Evolutionary conservation across 2,113 vertebrate genomes (phyloP).

Genomic region (Eudyptes chrysolophus): DNA sequence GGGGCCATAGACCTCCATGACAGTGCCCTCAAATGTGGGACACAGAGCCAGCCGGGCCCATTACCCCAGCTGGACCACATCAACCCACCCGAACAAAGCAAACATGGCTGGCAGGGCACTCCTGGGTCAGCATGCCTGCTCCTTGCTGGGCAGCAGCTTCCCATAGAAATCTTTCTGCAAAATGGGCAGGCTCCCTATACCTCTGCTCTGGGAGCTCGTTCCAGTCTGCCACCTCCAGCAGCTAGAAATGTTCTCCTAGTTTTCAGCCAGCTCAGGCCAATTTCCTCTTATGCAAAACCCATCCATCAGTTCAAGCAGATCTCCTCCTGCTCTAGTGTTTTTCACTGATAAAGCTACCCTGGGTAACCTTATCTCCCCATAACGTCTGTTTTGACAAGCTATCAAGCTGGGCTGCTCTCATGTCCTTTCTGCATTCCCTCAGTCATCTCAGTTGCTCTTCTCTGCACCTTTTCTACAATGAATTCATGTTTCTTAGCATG

Average conservation of each 20-base stretch:
- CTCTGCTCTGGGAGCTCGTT: not conserved
- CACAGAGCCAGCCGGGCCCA: not conserved
- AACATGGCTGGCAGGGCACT: accelerated
- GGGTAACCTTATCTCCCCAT: not conserved
- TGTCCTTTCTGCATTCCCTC: not conserved
- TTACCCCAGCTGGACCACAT: not conserved
- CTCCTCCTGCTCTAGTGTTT: not conserved
- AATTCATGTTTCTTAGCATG: not conserved
- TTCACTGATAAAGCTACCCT: not conserved
- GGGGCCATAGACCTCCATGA: not conserved
- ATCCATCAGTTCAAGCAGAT: not conserved
- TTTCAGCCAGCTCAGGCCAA: not conserved
- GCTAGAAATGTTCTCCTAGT: not conserved
- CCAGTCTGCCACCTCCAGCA: not conserved
- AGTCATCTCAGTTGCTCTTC: not conserved
- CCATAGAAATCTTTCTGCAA: not conserved
- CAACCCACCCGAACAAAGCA: not conserved
- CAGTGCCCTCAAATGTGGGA: not conserved
- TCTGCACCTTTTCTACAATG: not conserved
- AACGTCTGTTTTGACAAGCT: not conserved
- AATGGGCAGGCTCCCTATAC: too few species aligned
- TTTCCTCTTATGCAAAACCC: not conserved
- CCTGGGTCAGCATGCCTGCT: not conserved
- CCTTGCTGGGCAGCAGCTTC: not conserved
- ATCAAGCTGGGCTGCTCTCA: not conserved